Percentiles rank a stretch among this genome's conserved stretches.
Conservation (phyloP, 2,113 vertebrate species). For the Rhinolophus sinicus region DNA sequence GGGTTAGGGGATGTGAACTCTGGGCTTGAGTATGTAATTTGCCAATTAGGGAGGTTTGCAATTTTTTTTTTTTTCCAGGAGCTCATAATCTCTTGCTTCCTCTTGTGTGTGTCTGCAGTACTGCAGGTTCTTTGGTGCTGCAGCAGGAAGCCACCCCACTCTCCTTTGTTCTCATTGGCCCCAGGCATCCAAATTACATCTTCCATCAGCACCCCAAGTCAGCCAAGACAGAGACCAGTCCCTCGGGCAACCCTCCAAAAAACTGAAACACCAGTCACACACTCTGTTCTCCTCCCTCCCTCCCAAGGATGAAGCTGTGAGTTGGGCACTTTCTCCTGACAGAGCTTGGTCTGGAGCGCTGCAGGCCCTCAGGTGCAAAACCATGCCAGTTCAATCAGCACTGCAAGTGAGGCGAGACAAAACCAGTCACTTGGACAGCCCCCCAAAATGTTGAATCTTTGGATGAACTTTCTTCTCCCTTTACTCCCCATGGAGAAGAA, state of each 20-base stretch:
- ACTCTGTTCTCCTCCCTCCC: background rate
- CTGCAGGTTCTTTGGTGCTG: background rate
- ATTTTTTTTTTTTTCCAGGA: background rate
- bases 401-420: background rate
- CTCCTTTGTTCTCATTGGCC: background rate
- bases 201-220: background rate
- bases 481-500: background rate
- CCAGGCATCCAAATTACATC: background rate
- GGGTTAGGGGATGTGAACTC: background rate
- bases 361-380: background rate
- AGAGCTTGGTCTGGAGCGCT: too few relatives aligned
- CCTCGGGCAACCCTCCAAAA: background rate
- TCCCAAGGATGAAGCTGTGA: background rate
- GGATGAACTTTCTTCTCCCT: background rate
- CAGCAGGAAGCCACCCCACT: background rate
- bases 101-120: background rate
- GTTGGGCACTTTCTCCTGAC: background rate
- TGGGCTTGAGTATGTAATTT: background rate
- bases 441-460: background rate
- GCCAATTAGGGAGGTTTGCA: background rate
- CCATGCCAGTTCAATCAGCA: background rate
- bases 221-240: background rate
- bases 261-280: background rate
- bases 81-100: background rate
- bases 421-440: background rate